These are phyloP conservation scores for Caloenas nicobarica DNA, from an alignment of 2,113 vertebrate genomes.

Conservation along the genomic window DNA sequence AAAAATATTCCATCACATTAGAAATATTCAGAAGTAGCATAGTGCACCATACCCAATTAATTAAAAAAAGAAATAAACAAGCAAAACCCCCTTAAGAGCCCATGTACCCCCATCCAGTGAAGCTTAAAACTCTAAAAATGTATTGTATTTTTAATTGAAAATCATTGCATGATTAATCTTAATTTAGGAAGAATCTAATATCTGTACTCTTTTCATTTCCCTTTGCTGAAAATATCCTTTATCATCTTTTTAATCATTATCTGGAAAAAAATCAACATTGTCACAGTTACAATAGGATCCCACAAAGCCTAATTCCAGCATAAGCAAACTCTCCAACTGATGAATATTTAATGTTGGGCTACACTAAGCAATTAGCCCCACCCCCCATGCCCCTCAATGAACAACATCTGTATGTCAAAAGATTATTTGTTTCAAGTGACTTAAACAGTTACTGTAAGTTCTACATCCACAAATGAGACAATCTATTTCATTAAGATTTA, in stretches of 20 bases:
- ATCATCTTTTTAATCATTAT: conserved; percentile 23
- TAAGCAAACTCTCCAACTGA: background rate
- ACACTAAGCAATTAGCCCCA: background rate
- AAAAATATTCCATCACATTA: background rate
- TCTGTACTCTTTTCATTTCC: conserved; percentile 8
- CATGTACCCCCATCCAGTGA: background rate
- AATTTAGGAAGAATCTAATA: conserved; percentile 15
- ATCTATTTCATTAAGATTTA: background rate
- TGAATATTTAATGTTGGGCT: background rate
- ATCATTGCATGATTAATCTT: conserved; percentile 14
- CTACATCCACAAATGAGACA: background rate
- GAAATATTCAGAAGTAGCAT: background rate
- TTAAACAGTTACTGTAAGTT: background rate
- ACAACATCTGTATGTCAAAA: background rate
- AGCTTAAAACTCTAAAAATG: background rate
- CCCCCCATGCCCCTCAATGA: background rate
- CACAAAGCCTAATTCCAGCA: background rate
- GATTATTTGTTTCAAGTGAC: background rate
- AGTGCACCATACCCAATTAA: background rate
- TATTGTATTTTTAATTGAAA: conserved; percentile 6
- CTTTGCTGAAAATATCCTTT: conserved; percentile 19
- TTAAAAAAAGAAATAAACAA: background rate
- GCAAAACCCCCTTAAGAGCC: background rate
- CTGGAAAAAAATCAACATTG: background rate
- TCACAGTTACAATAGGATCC: background rate